Conservation (phyloP, 2,113 vertebrate genomes). For the Paratilapia polleni region DNA sequence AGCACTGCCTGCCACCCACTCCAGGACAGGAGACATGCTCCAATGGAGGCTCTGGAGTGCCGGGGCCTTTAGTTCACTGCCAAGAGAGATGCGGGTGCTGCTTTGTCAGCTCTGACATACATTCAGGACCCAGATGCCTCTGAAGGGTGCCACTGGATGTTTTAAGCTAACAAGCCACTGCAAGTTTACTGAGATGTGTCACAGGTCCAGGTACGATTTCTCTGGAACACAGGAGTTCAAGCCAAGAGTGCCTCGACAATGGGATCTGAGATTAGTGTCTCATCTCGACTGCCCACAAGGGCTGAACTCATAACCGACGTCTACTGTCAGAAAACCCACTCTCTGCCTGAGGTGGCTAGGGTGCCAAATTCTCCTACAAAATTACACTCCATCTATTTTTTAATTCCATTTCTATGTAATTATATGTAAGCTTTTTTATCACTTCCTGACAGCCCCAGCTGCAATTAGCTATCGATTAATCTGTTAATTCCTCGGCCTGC, state of each 20-base stretch:
- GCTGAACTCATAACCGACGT: neutral
- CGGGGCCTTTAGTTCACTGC: conserved; percentile 28
- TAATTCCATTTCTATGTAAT: neutral
- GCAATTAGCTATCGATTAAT: conserved; percentile 1
- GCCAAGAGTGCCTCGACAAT: neutral
- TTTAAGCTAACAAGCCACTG: neutral
- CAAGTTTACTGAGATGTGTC: neutral
- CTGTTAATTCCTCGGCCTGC: neutral
- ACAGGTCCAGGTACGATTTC: neutral
- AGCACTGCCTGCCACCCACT: conserved; percentile 41
- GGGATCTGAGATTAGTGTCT: neutral
- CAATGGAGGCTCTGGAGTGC: conserved; percentile 29
- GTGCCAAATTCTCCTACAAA: neutral
- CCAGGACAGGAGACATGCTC: conserved; percentile 51
- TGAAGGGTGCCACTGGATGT: neutral
- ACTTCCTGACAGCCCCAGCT: neutral
- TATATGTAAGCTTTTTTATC: neutral
- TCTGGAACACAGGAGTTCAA: neutral
- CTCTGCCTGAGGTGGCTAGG: neutral
- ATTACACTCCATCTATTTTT: neutral
- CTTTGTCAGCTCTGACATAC: conserved; percentile 32
- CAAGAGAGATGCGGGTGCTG: conserved; percentile 28
- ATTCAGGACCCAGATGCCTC: conserved; percentile 17
- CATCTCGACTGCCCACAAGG: neutral
- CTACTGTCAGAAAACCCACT: neutral